Evolutionary conservation across 2,113 vertebrate genomes (phyloP).

Genomic region (Otocyon megalotis): DNA sequence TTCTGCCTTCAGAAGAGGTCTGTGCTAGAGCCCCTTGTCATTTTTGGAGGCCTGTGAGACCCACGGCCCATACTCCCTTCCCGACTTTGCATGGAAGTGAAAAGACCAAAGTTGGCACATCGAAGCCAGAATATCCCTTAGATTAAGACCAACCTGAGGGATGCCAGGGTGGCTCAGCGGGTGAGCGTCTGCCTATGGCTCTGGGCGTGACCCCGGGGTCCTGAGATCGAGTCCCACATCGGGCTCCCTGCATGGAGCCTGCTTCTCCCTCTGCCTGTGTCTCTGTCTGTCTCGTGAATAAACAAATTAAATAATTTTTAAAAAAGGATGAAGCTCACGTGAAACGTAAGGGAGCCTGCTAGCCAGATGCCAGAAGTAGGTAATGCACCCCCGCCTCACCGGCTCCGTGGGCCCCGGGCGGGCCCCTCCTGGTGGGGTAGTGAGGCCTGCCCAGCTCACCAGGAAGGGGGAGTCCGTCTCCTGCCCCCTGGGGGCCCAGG

Average conservation of each 20-base stretch:
- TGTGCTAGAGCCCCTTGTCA: not conserved
- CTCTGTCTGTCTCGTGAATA: too few relatives aligned
- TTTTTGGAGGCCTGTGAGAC: not conserved
- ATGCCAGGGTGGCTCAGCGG: too few relatives aligned
- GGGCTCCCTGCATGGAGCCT: too few relatives aligned
- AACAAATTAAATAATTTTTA: too few relatives aligned
- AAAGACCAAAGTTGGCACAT: not conserved
- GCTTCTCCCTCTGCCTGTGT: too few relatives aligned
- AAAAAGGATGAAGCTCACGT: too few relatives aligned
- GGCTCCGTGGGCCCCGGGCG: fast-evolving
- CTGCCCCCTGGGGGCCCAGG: too few relatives aligned
- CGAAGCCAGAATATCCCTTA: not conserved
- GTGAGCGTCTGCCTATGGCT: too few relatives aligned
- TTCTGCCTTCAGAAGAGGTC: not conserved
- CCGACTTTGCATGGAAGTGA: not conserved
- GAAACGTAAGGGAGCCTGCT: not conserved
- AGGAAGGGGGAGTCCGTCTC: not conserved
- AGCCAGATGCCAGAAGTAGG: too few relatives aligned
- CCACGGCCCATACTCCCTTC: not conserved
- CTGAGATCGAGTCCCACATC: too few relatives aligned
- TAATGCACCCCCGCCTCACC: fast-evolving
- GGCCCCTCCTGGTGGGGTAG: fast-evolving
- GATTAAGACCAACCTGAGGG: not conserved
- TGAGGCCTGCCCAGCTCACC: not conserved
- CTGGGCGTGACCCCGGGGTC: too few relatives aligned